Base-by-base conservation (phyloP, 2,113 vertebrate genomes). In the Solenodon paradoxus region DNA sequence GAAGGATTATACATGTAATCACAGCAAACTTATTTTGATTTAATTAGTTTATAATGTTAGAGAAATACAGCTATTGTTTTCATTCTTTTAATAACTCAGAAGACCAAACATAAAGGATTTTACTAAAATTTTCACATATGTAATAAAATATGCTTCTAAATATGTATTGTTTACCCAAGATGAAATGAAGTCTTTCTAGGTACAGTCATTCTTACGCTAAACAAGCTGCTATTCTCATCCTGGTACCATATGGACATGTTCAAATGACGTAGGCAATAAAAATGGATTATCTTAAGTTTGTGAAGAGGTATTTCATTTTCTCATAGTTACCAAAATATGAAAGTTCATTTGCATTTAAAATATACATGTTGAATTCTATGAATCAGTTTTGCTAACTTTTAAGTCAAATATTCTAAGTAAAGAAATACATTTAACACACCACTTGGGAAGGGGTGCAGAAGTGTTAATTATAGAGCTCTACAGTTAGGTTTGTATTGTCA, bases 221-320 rank as follows among this genome's bases (percentile, higher is more conserved):
- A 95, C 79, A 96, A 89, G 86, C 84, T 97, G 94, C 92, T 97
- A 97, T 97, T 96, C 94, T 97, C 92, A 95, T 94, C 66, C 81
- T 92, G 24, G 79, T 88, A 85, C 96, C 96, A 97, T 97, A 96
- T 97, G 95, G 94, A 83, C 74, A 92, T 95, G 72, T 85, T 96
- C 84, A 97, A 95, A 95, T 97, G 95, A 97, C 77, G 72, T 90
- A 95, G 92, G 90, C 96, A 97, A 95, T 96, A 96, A 97, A 97
- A 95, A 97, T 90, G 94, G 94, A 97, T 97, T 95, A 95, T 92
- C 94, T 97, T 95, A 96, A 90, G 78, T 84, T 89, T 93, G 53
- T 95, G 77, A 95, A 94, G 75, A 94, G 89, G 71, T 92, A 95
- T 96, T 97, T 97, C 75, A 97, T 96, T 89, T 97, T 96, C 55